Conservation (phyloP, 1,140 invertebrate species). For the Melanaphis sacchari region DNA sequence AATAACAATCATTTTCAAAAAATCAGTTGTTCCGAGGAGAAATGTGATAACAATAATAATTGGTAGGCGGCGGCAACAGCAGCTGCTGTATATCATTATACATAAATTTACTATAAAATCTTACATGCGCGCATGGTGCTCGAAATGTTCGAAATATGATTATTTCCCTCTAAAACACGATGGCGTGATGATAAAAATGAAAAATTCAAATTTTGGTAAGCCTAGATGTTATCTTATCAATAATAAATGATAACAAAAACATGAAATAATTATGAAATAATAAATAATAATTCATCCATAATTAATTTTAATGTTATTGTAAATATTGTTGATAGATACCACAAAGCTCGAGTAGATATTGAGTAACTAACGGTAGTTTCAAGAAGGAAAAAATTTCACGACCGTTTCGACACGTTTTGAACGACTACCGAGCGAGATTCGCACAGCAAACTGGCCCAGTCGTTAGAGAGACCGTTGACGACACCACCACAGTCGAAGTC, state of each 20-base stretch:
- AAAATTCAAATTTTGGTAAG: constrained; percentile 57
- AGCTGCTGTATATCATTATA: not conserved
- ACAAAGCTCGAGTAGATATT: not conserved
- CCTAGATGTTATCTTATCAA: constrained; percentile 56
- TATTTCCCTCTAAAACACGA: constrained; percentile 48
- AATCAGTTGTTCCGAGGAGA: not conserved
- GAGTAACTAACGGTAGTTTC: not conserved
- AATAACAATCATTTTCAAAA: not conserved
- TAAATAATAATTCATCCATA: not conserved
- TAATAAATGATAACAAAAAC: constrained; percentile 35
- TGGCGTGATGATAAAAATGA: constrained; percentile 13
- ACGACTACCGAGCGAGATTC: not conserved
- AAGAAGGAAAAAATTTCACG: not conserved
- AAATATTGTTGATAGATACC: not conserved
- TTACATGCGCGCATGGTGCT: not conserved
- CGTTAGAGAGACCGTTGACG: not conserved
- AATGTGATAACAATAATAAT: constrained; percentile 32
- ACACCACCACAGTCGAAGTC: not conserved
- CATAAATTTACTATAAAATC: not conserved
- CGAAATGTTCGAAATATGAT: not conserved
- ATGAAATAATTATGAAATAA: not conserved
- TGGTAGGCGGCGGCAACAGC: not conserved
- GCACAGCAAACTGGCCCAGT: not conserved
- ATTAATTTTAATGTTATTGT: constrained; percentile 9
- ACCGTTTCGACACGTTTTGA: not conserved